phyloP scores from a whole-genome alignment of 2,113 vertebrate genomes.

The Lichenostomus cassidix region DNA sequence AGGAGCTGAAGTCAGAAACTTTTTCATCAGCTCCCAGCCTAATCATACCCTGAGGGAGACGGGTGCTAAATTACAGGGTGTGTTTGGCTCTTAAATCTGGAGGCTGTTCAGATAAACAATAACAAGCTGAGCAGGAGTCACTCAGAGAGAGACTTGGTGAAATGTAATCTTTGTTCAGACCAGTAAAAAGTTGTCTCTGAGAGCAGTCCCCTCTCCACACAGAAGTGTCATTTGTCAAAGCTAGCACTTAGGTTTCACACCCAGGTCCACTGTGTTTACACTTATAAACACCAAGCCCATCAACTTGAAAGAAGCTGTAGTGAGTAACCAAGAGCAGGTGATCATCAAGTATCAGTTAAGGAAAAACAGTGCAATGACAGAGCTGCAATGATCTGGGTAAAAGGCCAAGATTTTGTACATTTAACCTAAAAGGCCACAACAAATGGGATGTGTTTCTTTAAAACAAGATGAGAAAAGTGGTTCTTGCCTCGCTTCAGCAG shows the following conservation, averaged over 20 bases:
- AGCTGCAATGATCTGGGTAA: slow-evolving; percentile 52
- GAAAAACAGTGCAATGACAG: slow-evolving; percentile 40
- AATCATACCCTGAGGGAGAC: slow-evolving; percentile 38
- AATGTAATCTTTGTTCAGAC: not conserved
- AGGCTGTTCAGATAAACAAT: slow-evolving; percentile 17
- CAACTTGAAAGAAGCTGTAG: slow-evolving; percentile 17
- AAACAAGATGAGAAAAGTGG: not conserved
- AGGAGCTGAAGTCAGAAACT: slow-evolving; percentile 26
- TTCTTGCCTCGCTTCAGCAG: not conserved
- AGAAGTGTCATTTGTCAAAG: slow-evolving; percentile 36
- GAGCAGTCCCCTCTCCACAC: not conserved
- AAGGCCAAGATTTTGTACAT: slow-evolving; percentile 52
- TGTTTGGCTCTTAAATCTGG: slow-evolving; percentile 16
- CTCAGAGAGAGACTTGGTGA: not conserved
- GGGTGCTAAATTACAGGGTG: slow-evolving; percentile 28
- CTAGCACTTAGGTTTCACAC: slow-evolving; percentile 54
- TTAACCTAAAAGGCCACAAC: slow-evolving; percentile 24
- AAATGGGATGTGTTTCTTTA: slow-evolving; percentile 47
- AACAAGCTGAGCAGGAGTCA: not conserved
- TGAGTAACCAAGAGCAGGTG: not conserved
- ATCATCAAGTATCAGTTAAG: not conserved
- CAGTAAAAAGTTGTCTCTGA: not conserved
- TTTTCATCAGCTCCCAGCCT: slow-evolving; percentile 38
- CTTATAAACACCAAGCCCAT: not conserved
- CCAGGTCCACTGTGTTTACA: slow-evolving; percentile 2